A percentile compares a stretch with the other conserved stretches of the same genome.
These are phyloP conservation scores for Drosophila obscura DNA, from an alignment of 1,140 invertebrate species.

Conservation along the genomic window DNA sequence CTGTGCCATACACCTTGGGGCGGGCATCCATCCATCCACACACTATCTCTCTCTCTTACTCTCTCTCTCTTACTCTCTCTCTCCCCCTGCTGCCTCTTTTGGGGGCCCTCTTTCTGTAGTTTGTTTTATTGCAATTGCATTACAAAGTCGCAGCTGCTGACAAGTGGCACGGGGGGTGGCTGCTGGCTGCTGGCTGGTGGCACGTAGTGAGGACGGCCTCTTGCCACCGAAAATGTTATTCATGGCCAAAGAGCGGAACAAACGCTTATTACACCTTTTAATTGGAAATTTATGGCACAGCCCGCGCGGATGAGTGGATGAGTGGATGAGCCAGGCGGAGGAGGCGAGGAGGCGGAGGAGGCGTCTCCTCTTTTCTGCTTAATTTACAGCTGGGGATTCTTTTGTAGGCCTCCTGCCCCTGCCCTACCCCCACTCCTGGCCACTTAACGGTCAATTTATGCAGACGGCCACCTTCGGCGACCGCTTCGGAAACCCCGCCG, in stretches of 20 bases:
- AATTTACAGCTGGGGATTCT: conserved; percentile 48
- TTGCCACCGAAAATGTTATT: conserved; percentile 54
- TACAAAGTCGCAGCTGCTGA: conserved; percentile 60
- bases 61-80: neutral
- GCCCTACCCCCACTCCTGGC: too few relatives aligned
- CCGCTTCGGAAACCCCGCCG: too few relatives aligned
- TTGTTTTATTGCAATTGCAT: conserved; percentile 70
- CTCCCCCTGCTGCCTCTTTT: neutral
- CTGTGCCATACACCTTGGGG: neutral
- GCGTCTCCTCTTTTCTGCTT: conserved; percentile 12
- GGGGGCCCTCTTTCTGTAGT: conserved; percentile 47
- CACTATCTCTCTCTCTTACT: neutral
- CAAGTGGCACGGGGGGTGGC: conserved; percentile 5
- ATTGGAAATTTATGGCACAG: conserved; percentile 63
- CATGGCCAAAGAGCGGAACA: conserved; percentile 58
- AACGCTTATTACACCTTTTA: conserved; percentile 72
- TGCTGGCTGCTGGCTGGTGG: neutral
- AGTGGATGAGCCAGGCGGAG: too few relatives aligned
- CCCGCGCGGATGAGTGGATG: conserved; percentile 1
- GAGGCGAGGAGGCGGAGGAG: neutral
- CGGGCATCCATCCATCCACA: neutral
- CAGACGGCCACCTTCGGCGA: conserved; percentile 37
- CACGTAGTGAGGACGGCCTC: neutral
- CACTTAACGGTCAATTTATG: conserved; percentile 39
- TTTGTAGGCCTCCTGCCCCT: neutral